A percentile compares a stretch with the other conserved stretches of the same genome.
phyloP scores from a whole-genome alignment of 2,113 vertebrate species.

The Oxyruncus cristatus region DNA sequence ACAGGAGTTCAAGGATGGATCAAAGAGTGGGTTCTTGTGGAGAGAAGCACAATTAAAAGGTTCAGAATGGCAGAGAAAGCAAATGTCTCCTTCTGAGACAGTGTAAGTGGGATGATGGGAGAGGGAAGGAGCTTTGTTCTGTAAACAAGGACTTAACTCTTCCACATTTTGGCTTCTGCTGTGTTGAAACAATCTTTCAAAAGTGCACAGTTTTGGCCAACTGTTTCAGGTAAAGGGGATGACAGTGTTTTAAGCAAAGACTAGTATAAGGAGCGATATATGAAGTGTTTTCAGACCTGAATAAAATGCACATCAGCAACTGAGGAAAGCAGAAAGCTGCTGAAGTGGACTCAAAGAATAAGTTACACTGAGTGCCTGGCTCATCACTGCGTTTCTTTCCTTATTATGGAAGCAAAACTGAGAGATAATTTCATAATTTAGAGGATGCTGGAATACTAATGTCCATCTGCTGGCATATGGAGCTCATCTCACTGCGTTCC shows the following conservation, averaged over 20 bases:
- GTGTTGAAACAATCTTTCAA: not conserved
- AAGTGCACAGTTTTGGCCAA: not conserved
- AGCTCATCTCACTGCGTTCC: not conserved
- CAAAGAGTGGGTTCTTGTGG: not conserved
- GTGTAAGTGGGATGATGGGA: not conserved
- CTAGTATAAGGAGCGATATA: not conserved
- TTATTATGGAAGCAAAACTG: not conserved
- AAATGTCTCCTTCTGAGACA: not conserved
- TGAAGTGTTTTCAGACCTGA: not conserved
- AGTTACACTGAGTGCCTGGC: not conserved
- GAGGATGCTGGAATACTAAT: not conserved
- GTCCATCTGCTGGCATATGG: constrained; percentile 49
- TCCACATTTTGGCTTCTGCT: not conserved
- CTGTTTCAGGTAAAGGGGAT: not conserved
- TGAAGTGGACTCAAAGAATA: not conserved
- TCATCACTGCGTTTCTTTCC: not conserved
- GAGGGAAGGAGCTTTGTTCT: not conserved
- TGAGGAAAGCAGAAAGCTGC: not conserved
- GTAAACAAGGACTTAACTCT: not conserved
- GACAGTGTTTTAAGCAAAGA: not conserved
- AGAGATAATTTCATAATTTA: not conserved
- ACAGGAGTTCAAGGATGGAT: not conserved
- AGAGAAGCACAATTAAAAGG: not conserved
- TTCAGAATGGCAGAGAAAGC: not conserved
- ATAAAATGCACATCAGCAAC: not conserved